Percentiles rank a stretch among this genome's conserved stretches.
Conservation (phyloP, 53 echinoderm and acorn worm genomes). For the Pentamera pediparva region DNA sequence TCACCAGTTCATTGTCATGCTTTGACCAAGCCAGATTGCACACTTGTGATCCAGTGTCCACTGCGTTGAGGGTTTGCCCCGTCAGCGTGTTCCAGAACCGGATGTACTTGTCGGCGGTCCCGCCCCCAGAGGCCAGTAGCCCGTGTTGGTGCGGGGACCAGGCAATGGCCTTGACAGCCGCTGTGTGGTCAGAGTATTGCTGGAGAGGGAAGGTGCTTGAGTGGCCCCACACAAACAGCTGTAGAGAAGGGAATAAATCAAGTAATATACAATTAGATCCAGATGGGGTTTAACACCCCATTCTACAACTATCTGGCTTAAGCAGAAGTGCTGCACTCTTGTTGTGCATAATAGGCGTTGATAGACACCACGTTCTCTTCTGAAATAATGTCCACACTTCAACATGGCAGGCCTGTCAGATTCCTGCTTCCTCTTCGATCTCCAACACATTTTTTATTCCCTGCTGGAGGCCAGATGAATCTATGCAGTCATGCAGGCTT, state of each 20-base stretch:
- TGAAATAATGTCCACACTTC: too few relatives aligned
- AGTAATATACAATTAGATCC: background rate
- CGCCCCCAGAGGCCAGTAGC: slow-evolving; percentile 91
- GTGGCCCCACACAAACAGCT: slow-evolving; percentile 99
- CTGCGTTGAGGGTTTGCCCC: slow-evolving; percentile 81
- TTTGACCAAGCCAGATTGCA: slow-evolving; percentile 99
- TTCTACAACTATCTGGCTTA: background rate
- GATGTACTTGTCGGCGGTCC: slow-evolving; percentile 91
- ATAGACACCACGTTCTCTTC: too few relatives aligned
- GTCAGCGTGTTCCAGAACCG: slow-evolving; percentile 95
- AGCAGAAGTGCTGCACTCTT: too few relatives aligned
- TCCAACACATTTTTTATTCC: too few relatives aligned
- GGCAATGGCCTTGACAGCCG: slow-evolving; percentile 96
- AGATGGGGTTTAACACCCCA: background rate
- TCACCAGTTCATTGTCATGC: slow-evolving; percentile 94
- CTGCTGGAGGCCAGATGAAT: too few relatives aligned
- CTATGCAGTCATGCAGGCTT: too few relatives aligned
- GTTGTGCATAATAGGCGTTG: too few relatives aligned
- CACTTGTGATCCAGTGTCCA: slow-evolving; percentile 97
- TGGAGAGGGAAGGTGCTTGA: slow-evolving; percentile 80
- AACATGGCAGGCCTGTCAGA: too few relatives aligned
- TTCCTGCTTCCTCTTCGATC: too few relatives aligned
- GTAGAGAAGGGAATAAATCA: background rate
- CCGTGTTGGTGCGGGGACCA: slow-evolving; percentile 99
- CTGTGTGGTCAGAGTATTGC: slow-evolving; percentile 88